These are phyloP conservation scores for Glossophaga mutica DNA, from an alignment of 2,797 vertebrate species.

Conservation along the genomic window DNA sequence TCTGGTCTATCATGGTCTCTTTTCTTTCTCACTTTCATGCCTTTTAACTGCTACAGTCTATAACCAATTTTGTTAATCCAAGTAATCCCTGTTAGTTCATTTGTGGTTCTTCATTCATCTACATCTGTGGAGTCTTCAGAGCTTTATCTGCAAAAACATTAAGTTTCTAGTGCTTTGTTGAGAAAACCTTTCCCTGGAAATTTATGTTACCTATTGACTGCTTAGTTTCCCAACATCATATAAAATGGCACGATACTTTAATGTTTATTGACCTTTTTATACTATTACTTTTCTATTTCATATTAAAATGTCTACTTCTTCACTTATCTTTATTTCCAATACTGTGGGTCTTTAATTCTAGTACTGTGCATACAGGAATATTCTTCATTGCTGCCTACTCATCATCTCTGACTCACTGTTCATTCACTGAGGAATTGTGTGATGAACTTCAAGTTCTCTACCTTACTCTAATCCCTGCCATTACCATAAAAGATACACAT, in stretches of 20 bases:
- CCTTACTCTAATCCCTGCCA: background rate
- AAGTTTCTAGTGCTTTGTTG: background rate
- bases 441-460: background rate
- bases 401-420: background rate
- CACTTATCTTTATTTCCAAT: background rate
- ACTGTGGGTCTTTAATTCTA: background rate
- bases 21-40: background rate
- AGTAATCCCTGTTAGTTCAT: background rate
- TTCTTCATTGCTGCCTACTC: background rate
- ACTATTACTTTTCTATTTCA: background rate
- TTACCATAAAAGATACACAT: background rate
- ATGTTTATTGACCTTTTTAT: background rate
- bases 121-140: background rate
- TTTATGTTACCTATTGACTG: background rate
- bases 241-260: background rate
- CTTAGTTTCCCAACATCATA: background rate
- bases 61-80: background rate
- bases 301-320: background rate
- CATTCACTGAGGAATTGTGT: background rate
- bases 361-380: accelerated
- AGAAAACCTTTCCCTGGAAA: background rate
- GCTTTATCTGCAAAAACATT: background rate
- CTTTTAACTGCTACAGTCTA: conserved; percentile 34
- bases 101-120: background rate
- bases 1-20: conserved; percentile 13